These are phyloP conservation scores for Dryocosmus kuriphilus DNA, from an alignment of 2,888 invertebrate genomes.

Conservation along the genomic window DNA sequence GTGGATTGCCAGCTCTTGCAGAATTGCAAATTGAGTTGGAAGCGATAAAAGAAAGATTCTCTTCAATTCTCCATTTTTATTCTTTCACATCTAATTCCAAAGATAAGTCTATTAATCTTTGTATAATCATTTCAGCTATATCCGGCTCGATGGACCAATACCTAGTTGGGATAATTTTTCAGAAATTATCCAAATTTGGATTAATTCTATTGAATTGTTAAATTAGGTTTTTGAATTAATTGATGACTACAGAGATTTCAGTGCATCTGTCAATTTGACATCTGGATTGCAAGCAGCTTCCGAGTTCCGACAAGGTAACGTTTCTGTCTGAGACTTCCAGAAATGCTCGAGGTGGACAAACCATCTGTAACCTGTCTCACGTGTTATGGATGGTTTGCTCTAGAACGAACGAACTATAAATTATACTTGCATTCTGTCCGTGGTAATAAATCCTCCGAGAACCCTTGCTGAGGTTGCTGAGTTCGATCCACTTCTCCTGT, in stretches of 20 bases:
- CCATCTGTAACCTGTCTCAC: slow-evolving; percentile 58
- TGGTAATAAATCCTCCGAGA: not conserved
- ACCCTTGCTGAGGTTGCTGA: not conserved
- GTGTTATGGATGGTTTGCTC: slow-evolving; percentile 52
- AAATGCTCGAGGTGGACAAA: slow-evolving; percentile 29
- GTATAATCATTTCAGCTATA: too few relatives aligned
- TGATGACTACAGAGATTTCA: not conserved
- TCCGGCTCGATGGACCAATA: too few relatives aligned
- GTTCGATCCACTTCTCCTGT: slow-evolving; percentile 15
- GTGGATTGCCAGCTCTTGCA: not conserved
- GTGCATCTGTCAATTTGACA: not conserved
- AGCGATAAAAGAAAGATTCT: not conserved
- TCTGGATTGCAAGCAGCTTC: not conserved
- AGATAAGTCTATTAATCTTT: too few relatives aligned
- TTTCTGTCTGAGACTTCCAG: not conserved
- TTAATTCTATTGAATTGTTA: not conserved
- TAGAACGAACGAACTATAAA: slow-evolving; percentile 50
- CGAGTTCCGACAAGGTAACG: not conserved
- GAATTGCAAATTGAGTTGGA: slow-evolving; percentile 1
- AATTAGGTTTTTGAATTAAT: not conserved
- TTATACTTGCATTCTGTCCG: slow-evolving; percentile 48
- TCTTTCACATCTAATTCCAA: too few relatives aligned
- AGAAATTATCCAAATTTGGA: not conserved
- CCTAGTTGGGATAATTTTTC: not conserved
- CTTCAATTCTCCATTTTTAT: too few relatives aligned